Conservation (phyloP, 2,888 invertebrate species). For the Belgica antarctica region DNA sequence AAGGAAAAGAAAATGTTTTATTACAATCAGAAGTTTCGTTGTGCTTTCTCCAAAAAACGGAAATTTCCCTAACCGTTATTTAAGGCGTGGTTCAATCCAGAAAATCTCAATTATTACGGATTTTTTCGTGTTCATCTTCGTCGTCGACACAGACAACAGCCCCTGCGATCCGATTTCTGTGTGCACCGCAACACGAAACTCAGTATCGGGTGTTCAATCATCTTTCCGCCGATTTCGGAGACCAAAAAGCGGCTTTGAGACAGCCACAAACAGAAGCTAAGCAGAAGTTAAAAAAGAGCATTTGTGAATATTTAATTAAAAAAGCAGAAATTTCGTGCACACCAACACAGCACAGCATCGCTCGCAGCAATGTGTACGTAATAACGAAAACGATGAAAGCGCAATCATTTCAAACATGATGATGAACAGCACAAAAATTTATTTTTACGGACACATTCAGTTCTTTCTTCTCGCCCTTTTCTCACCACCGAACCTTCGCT, state of each 20-base stretch:
- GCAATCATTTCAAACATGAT: constrained; percentile 27
- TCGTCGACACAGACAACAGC: not conserved
- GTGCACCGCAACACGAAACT: too few species aligned
- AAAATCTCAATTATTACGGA: constrained; percentile 34
- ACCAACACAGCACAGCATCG: constrained; percentile 13
- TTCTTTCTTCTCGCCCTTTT: not conserved
- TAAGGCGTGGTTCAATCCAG: constrained; percentile 41
- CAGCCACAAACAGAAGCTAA: too few species aligned
- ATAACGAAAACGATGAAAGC: constrained; percentile 4
- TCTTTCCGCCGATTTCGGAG: not conserved
- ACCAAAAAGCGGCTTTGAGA: not conserved
- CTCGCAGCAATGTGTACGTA: not conserved
- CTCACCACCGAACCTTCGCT: not conserved
- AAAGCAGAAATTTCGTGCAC: constrained; percentile 9
- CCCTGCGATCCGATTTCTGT: not conserved
- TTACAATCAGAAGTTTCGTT: not conserved
- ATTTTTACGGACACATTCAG: constrained; percentile 37
- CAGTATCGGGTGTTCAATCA: not conserved
- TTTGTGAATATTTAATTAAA: constrained; percentile 34
- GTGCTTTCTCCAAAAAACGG: not conserved
- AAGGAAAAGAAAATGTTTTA: too few species aligned
- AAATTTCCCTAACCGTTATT: not conserved
- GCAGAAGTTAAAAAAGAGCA: constrained; percentile 14
- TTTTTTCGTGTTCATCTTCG: constrained; percentile 1
- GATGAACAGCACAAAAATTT: constrained; percentile 36